Percentiles rank a stretch among this genome's conserved stretches.
Conservation (phyloP, 2,113 vertebrate genomes). For the Haemorhous mexicanus region DNA sequence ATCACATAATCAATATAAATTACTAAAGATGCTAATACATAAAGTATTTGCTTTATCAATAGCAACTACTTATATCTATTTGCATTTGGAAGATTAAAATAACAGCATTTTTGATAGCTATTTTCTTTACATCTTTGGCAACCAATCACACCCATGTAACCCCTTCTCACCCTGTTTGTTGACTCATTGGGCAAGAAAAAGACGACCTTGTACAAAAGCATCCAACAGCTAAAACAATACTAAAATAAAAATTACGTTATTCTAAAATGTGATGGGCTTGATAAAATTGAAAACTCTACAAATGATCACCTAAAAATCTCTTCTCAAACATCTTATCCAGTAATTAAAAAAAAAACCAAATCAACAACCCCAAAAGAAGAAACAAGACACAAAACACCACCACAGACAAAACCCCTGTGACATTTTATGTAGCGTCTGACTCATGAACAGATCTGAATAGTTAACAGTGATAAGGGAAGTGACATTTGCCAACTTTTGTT, state of each 20-base stretch:
- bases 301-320: not conserved
- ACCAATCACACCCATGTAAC: not conserved
- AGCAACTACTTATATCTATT: not conserved
- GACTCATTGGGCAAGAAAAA: not conserved
- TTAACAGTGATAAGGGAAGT: not conserved
- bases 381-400: not conserved
- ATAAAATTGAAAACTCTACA: not conserved
- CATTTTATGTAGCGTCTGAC: not conserved
- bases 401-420: not conserved
- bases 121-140: not conserved
- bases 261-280: not conserved
- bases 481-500: not conserved
- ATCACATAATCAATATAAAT: not conserved
- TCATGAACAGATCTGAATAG: not conserved
- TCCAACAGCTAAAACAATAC: not conserved
- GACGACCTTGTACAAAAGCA: not conserved
- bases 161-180: not conserved
- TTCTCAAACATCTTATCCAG: not conserved
- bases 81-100: not conserved
- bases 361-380: not conserved
- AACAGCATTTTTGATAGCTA: not conserved
- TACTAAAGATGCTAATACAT: not conserved
- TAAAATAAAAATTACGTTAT: not conserved
- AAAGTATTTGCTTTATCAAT: not conserved
- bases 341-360: not conserved